Evolutionary conservation across 2,888 invertebrate species (phyloP).

Genomic region (Xylophagus ater): DNA sequence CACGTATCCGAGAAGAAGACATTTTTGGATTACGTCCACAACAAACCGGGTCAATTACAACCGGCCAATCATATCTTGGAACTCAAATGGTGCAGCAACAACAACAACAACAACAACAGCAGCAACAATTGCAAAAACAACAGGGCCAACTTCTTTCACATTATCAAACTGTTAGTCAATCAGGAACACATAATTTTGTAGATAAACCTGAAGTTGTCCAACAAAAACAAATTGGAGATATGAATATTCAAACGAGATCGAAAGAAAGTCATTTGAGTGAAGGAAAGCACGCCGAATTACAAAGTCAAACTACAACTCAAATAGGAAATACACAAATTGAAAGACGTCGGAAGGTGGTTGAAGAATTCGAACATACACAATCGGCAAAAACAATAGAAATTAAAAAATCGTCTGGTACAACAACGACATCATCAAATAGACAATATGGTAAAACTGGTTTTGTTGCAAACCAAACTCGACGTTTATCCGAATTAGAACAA

Average conservation of each 20-base stretch:
- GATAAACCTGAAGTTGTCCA: conserved; percentile 43
- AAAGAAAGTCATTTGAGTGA: conserved; percentile 36
- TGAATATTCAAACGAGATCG: conserved; percentile 42
- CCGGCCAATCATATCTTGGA: conserved; percentile 36
- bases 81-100: conserved; percentile 24
- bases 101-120: conserved; percentile 12
- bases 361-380: conserved; percentile 55
- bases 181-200: conserved; percentile 36
- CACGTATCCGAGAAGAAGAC: conserved; percentile 48
- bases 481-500: conserved; percentile 35
- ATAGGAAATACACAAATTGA: conserved; percentile 50
- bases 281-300: conserved; percentile 33
- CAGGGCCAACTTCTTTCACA: conserved; percentile 34
- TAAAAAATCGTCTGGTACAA: conserved; percentile 39
- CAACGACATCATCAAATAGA: conserved; percentile 28
- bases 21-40: conserved; percentile 21
- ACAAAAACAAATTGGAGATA: conserved; percentile 42
- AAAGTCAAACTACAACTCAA: conserved; percentile 41
- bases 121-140: conserved; percentile 20
- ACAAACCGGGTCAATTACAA: conserved; percentile 36
- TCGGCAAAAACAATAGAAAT: conserved; percentile 55
- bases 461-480: conserved; percentile 35
- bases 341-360: conserved; percentile 50
- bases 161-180: conserved; percentile 40
- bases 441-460: conserved; percentile 33